A percentile compares a stretch with the other conserved stretches of the same genome.
These are phyloP conservation scores for Polyommatus icarus DNA, from an alignment of 2,888 invertebrate species.

Conservation along the genomic window DNA sequence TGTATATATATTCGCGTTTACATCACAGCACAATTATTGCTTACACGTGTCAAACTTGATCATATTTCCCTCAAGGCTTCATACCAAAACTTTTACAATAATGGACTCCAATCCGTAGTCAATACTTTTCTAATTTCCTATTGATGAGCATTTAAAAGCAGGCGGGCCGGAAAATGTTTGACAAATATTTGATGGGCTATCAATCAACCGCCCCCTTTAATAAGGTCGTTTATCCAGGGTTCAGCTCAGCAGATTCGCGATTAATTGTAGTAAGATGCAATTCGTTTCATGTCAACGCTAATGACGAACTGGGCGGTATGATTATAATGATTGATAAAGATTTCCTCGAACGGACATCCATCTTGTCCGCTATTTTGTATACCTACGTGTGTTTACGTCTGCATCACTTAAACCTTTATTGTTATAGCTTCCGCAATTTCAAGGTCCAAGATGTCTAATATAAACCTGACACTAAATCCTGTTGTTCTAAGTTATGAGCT, in stretches of 20 bases:
- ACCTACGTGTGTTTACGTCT: neutral
- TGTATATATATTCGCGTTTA: neutral
- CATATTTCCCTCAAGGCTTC: neutral
- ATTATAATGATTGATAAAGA: conserved; percentile 43
- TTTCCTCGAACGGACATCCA: conserved; percentile 12
- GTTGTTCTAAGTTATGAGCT: conserved; percentile 19
- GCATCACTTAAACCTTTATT: conserved; percentile 5
- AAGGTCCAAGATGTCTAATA: conserved; percentile 15
- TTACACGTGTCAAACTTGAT: conserved; percentile 6
- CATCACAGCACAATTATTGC: neutral
- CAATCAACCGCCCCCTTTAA: conserved; percentile 58
- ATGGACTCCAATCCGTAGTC: neutral
- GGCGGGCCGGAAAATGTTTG: conserved; percentile 60
- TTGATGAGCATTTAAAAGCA: conserved; percentile 41
- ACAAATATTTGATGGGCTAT: conserved; percentile 67
- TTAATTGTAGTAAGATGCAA: conserved; percentile 67
- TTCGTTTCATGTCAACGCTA: conserved; percentile 49
- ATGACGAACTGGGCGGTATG: conserved; percentile 47
- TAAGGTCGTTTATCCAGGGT: conserved; percentile 60
- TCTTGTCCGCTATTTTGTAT: neutral
- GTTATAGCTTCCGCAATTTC: conserved; percentile 15
- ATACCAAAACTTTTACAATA: neutral
- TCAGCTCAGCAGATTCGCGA: conserved; percentile 61
- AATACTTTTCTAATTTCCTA: conserved; percentile 13
- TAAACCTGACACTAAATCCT: conserved; percentile 12